Base-by-base conservation (phyloP, 1,140 invertebrate species). In the Atopsyche davidsoni region DNA sequence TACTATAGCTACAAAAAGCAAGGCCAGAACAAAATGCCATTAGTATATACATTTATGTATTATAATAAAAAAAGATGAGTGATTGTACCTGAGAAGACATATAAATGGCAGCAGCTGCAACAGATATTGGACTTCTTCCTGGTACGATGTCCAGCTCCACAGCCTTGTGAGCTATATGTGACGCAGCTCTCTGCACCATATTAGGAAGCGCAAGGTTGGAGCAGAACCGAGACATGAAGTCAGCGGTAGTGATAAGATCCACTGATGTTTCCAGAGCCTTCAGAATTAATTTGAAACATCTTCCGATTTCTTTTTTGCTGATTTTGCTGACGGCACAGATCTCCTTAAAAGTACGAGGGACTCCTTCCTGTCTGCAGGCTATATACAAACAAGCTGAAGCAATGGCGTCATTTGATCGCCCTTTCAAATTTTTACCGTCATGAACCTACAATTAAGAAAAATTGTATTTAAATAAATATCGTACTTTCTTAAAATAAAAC, bases 351-450 rank as follows among this genome's bases (percentile, higher is more conserved):
- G 97, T 99, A 59, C 97, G 80, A 0, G 96, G 96, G 0, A 99
- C 97, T 9, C 93, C 92, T 72, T 99, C 96, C 67, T 99, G 95
- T 23, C 97, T 78, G 68, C 97, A 99, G 1, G 97, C 96, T 58
- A 99, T 99, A 65, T 99, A 99, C 4, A 99, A 76, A 74, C 96
- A 99, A 0, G 97, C 96, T 0, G 96, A 96, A 0, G 95, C 92
- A 62, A 99, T 98, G 0, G 97, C 96, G 72, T 99, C 96, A 68
- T 98, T 97, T 14, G 91, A 87, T 46, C 94, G 78, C 32, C 92
- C 92, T 73, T 94, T 95, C 9, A 97, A 71, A 64, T 93, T 94
- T 72, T 96, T 95, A 1, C 93, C 91, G 70, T 99, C 97, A 64
- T 99, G 92, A 0, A 98, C 91, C 77, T 79, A 59, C 2, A 62